Evolutionary conservation across 2,888 invertebrate species (phyloP).

Genomic region (Phrixothrix hirtus): DNA sequence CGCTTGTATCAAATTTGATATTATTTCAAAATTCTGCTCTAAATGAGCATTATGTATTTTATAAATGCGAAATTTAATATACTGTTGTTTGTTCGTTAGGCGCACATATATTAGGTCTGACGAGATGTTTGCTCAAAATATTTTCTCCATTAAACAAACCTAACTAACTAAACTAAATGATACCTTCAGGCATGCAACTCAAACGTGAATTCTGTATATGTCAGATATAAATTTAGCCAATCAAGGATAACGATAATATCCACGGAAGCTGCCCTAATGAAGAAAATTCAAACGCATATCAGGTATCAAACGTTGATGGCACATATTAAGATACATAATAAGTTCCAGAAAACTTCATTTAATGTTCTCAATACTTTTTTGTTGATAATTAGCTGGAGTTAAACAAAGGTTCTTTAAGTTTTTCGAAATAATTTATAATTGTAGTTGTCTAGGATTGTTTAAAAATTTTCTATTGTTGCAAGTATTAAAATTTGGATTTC

Average conservation of each 20-base stretch:
- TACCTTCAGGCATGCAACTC: slow-evolving; percentile 27
- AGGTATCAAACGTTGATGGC: slow-evolving; percentile 21
- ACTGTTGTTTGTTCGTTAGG: slow-evolving; percentile 19
- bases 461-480: no score
- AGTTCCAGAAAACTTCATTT: background rate
- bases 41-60: slow-evolving; percentile 4
- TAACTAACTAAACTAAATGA: slow-evolving; percentile 31
- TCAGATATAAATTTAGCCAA: slow-evolving; percentile 33
- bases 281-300: slow-evolving; percentile 24
- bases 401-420: no score
- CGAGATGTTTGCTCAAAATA: slow-evolving; percentile 31
- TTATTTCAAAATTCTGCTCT: background rate
- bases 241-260: slow-evolving; percentile 27
- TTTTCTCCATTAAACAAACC: slow-evolving; percentile 30
- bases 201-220: slow-evolving; percentile 27
- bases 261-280: slow-evolving; percentile 24
- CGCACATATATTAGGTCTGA: slow-evolving; percentile 22
- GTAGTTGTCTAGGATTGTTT: no score
- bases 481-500: no score
- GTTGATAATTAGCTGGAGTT: no score
- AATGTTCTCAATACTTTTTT: background rate
- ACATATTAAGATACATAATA: slow-evolving; percentile 19
- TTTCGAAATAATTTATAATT: no score
- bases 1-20: background rate
- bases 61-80: slow-evolving; percentile 22